phyloP scores from a whole-genome alignment of 2,888 invertebrate species.

The Hydrotaea cyrtoneurina region DNA sequence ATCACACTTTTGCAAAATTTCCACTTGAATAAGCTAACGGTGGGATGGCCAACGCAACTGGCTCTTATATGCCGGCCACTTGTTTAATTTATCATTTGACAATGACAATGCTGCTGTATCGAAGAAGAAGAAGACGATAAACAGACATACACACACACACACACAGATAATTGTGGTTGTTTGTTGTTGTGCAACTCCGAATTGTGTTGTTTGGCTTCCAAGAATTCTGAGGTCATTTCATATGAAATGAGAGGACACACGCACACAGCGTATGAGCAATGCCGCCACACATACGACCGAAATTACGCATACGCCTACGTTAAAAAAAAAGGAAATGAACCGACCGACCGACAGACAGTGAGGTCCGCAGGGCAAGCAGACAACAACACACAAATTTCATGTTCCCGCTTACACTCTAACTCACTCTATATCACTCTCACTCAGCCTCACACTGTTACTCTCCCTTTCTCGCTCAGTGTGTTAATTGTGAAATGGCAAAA shows the following conservation, averaged over 20 bases:
- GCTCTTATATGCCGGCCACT: neutral
- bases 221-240: conserved; percentile 7
- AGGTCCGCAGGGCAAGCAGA: too few species aligned
- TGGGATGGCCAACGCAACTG: neutral
- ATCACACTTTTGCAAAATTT: neutral
- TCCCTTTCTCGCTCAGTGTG: too few species aligned
- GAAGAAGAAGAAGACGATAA: neutral
- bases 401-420: too few species aligned
- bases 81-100: neutral
- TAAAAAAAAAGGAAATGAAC: neutral
- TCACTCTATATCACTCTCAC: too few species aligned
- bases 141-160: neutral
- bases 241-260: neutral
- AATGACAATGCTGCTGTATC: neutral
- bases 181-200: neutral
- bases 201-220: neutral
- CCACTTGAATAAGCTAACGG: neutral
- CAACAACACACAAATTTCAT: too few species aligned
- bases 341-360: too few species aligned
- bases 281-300: conserved; percentile 17
- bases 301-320: conserved; percentile 52
- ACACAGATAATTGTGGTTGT: too few species aligned
- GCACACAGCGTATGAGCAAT: conserved; percentile 46
- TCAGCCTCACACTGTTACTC: too few species aligned
- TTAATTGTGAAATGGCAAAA: neutral